These are phyloP conservation scores for Trissoscelio sp. DNA, from an alignment of 2,888 invertebrate genomes.

Conservation along the genomic window DNA sequence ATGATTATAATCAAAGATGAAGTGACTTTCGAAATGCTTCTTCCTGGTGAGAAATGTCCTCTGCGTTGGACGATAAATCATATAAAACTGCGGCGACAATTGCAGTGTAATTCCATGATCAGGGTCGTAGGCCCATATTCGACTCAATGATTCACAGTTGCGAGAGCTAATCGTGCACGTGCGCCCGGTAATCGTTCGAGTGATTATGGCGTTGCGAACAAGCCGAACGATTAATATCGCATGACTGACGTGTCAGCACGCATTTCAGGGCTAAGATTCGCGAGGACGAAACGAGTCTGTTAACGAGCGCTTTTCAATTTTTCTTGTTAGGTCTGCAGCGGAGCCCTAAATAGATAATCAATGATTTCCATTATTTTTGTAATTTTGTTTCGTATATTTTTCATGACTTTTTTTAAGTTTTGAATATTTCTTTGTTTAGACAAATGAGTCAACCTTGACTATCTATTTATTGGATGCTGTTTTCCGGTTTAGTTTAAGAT, in stretches of 20 bases:
- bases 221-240: conserved; percentile 52
- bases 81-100: conserved; percentile 31
- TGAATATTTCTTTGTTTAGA: no score
- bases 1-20: not conserved
- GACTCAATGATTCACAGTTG: conserved; percentile 56
- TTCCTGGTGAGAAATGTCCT: conserved; percentile 39
- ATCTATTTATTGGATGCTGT: conserved; percentile 63
- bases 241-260: conserved; percentile 45
- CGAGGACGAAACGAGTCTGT: conserved; percentile 53
- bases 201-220: conserved; percentile 55
- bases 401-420: not conserved
- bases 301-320: conserved; percentile 33
- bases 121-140: conserved; percentile 64
- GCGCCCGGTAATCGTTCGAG: conserved; percentile 46
- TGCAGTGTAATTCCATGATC: conserved; percentile 65
- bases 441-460: conserved; percentile 42
- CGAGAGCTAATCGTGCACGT: conserved; percentile 60
- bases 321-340: conserved; percentile 73
- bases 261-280: conserved; percentile 49
- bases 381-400: not conserved
- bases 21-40: conserved; percentile 21
- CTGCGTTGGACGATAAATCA: conserved; percentile 15
- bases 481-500: conserved; percentile 20
- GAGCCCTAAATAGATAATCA: conserved; percentile 78
- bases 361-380: conserved; percentile 61